phyloP scores from a whole-genome alignment of 2,888 invertebrate genomes.

The Minunthozetes semirufus region DNA sequence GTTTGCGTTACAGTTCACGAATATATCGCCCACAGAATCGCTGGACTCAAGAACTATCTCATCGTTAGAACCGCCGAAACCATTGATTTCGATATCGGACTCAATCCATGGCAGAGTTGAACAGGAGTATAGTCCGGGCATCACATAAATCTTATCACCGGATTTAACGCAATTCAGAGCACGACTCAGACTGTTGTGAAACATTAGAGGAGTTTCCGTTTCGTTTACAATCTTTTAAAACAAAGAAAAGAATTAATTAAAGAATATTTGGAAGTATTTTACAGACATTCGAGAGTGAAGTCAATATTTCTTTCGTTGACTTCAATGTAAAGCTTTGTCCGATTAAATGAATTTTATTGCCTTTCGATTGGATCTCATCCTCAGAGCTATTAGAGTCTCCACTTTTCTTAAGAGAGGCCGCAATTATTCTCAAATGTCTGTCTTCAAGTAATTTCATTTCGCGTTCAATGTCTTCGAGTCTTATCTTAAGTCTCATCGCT shows the following conservation, averaged over 20 bases:
- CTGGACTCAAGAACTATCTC: slow-evolving; percentile 39
- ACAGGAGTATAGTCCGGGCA: slow-evolving; percentile 42
- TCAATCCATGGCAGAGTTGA: slow-evolving; percentile 42
- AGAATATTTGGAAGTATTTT: neutral
- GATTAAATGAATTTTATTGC: slow-evolving; percentile 37
- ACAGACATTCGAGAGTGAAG: neutral
- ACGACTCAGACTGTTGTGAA: slow-evolving; percentile 39
- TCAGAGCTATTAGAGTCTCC: neutral
- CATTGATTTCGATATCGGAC: slow-evolving; percentile 40
- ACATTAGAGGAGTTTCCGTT: slow-evolving; percentile 31
- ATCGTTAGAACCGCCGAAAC: slow-evolving; percentile 34
- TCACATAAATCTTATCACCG: slow-evolving; percentile 42
- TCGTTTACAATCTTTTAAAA: neutral
- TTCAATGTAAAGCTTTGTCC: slow-evolving; percentile 38
- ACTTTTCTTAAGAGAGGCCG: neutral
- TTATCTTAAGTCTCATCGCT: slow-evolving; percentile 40
- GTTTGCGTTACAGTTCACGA: slow-evolving; percentile 38
- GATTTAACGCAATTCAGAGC: slow-evolving; percentile 39
- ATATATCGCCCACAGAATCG: slow-evolving; percentile 40
- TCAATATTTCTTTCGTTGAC: neutral
- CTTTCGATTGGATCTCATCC: neutral
- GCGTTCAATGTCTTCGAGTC: slow-evolving; percentile 42
- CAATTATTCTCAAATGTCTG: slow-evolving; percentile 36
- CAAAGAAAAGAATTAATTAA: neutral
- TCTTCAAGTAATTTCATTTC: slow-evolving; percentile 43